These are phyloP conservation scores for Esox niger DNA, from an alignment of 2,113 vertebrate genomes.

Conservation along the genomic window DNA sequence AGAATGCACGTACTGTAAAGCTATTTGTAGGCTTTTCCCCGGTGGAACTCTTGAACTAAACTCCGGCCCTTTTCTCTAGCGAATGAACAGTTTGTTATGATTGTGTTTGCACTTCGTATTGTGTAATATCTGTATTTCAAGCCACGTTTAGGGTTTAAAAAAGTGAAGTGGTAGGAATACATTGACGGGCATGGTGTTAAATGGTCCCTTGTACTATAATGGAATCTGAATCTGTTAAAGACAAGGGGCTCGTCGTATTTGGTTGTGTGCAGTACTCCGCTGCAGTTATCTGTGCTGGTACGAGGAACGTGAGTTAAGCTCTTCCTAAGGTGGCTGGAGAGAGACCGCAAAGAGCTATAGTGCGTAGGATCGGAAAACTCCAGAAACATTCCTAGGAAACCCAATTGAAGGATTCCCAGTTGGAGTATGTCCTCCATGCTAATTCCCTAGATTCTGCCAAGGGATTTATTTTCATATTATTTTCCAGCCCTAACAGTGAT, in stretches of 20 bases:
- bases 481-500: not conserved
- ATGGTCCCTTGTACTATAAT: constrained; percentile 7
- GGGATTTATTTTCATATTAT: too few species aligned
- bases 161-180: not conserved
- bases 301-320: too few species aligned
- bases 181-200: constrained; percentile 4
- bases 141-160: not conserved
- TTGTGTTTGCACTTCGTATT: not conserved
- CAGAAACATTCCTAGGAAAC: too few species aligned
- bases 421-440: too few species aligned
- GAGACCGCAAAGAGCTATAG: too few species aligned
- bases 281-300: not conserved
- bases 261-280: not conserved
- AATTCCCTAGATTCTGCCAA: too few species aligned
- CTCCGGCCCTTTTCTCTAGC: not conserved
- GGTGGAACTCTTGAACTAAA: not conserved
- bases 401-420: too few species aligned
- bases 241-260: constrained; percentile 2
- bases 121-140: not conserved
- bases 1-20: constrained; percentile 13
- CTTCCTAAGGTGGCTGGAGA: too few species aligned
- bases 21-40: constrained; percentile 9
- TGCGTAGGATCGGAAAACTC: too few species aligned
- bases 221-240: not conserved
- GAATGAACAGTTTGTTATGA: not conserved